Percentiles rank a stretch among this genome's conserved stretches.
phyloP scores from a whole-genome alignment of 2,888 invertebrate genomes.

The Neuroscelio doddi region DNA sequence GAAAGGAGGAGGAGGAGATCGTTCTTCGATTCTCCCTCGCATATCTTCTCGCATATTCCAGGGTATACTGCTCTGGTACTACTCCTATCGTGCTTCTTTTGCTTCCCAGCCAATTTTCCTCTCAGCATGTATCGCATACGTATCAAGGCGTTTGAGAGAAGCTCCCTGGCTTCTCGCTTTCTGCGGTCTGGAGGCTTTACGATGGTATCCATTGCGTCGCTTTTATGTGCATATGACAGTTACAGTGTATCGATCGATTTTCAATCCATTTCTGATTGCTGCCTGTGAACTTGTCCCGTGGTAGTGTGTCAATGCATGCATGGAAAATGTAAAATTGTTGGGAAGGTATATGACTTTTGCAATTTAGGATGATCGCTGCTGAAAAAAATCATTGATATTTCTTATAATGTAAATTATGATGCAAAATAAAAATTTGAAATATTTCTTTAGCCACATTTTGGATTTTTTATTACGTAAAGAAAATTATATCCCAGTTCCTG shows the following conservation, averaged over 20 bases:
- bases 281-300: constrained; percentile 37
- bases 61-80: constrained; percentile 16
- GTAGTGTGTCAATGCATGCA: constrained; percentile 36
- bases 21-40: constrained; percentile 50
- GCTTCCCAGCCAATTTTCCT: constrained; percentile 55
- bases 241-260: constrained; percentile 41
- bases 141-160: constrained; percentile 32
- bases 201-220: constrained; percentile 40
- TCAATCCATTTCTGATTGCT: constrained; percentile 43
- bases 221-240: constrained; percentile 44
- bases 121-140: constrained; percentile 45
- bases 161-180: constrained; percentile 20
- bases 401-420: too few relatives aligned
- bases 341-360: constrained; percentile 18
- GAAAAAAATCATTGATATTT: too few relatives aligned
- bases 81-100: constrained; percentile 35
- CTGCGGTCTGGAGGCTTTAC: constrained; percentile 30
- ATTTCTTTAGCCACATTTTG: too few relatives aligned
- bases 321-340: constrained; percentile 35
- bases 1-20: constrained; percentile 52
- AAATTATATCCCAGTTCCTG: too few relatives aligned
- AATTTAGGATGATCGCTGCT: too few relatives aligned
- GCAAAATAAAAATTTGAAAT: too few relatives aligned
- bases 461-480: too few relatives aligned
- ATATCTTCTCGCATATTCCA: constrained; percentile 14